Evolutionary conservation across 2,888 invertebrate genomes (phyloP).

Genomic region (Drosophila buzzatii): DNA sequence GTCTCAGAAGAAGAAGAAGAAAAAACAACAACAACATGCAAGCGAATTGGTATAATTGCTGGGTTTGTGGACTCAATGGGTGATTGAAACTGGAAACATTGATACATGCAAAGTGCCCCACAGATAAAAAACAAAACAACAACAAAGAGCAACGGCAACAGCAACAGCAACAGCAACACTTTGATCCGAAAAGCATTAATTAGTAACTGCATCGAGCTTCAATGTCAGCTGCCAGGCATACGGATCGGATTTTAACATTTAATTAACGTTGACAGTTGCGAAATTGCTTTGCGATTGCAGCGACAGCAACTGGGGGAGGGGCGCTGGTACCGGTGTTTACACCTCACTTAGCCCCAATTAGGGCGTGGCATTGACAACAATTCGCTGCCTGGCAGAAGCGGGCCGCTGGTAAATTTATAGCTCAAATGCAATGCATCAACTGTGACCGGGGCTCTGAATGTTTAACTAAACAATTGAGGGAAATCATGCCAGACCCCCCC

Average conservation of each 20-base stretch:
- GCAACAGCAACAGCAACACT: not conserved
- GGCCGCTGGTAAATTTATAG: conserved; percentile 2
- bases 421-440: not conserved
- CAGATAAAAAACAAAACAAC: not conserved
- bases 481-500: too few species aligned
- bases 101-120: conserved; percentile 19
- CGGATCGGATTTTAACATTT: conserved; percentile 4
- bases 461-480: not conserved
- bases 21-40: conserved; percentile 32
- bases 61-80: conserved; percentile 2
- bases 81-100: conserved; percentile 2
- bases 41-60: conserved; percentile 31
- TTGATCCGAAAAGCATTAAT: conserved; percentile 27
- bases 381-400: not conserved
- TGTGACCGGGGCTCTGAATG: not conserved
- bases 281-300: conserved; percentile 4
- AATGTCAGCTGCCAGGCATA: conserved; percentile 9
- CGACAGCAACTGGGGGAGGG: not conserved
- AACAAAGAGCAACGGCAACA: not conserved
- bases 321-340: not conserved
- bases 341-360: not conserved
- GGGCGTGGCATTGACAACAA: conserved; percentile 1
- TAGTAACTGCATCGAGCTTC: conserved; percentile 18
- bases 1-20: not conserved
- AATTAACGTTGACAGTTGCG: conserved; percentile 1